Conservation (phyloP, 2,888 invertebrate species). For the Xestobium rufovillosum region DNA sequence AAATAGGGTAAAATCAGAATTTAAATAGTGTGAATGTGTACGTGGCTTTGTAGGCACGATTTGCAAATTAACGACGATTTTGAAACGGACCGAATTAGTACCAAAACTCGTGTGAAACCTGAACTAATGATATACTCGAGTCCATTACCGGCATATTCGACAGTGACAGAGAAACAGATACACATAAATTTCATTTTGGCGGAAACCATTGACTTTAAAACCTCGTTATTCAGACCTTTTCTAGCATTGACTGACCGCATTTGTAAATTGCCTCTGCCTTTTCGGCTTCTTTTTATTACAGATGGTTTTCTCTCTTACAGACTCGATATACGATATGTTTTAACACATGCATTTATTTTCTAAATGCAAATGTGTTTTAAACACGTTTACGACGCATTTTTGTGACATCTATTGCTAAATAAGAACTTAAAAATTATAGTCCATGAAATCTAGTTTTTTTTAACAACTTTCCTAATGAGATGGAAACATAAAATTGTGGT, state of each 20-base stretch:
- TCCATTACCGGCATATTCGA: conserved; percentile 23
- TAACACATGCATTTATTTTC: conserved; percentile 12
- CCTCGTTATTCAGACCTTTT: conserved; percentile 25
- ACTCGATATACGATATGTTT: conserved; percentile 25
- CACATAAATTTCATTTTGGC: conserved; percentile 28
- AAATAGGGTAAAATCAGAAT: too few species aligned
- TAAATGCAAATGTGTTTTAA: conserved; percentile 2
- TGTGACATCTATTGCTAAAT: too few species aligned
- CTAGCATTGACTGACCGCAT: conserved; percentile 26
- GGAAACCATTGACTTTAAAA: conserved; percentile 26
- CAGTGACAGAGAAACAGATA: conserved; percentile 25
- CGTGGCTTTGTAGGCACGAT: too few species aligned
- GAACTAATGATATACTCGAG: conserved; percentile 24
- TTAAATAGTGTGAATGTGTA: too few species aligned
- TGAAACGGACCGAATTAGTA: too few species aligned
- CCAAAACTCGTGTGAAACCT: conserved; percentile 15
- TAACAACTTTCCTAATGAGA: too few species aligned
- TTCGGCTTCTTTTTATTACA: conserved; percentile 17
- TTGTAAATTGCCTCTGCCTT: conserved; percentile 26
- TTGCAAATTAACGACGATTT: too few species aligned
- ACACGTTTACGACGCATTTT: too few species aligned
- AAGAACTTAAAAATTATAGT: too few species aligned
- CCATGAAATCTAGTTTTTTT: too few species aligned
- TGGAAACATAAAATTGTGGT: too few species aligned
- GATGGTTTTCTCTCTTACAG: conserved; percentile 25